Evolutionary conservation across 2,888 invertebrate genomes (phyloP), one percentile per base, ranked within the genome.

Genomic region (Caradrina kadenii): DNA sequence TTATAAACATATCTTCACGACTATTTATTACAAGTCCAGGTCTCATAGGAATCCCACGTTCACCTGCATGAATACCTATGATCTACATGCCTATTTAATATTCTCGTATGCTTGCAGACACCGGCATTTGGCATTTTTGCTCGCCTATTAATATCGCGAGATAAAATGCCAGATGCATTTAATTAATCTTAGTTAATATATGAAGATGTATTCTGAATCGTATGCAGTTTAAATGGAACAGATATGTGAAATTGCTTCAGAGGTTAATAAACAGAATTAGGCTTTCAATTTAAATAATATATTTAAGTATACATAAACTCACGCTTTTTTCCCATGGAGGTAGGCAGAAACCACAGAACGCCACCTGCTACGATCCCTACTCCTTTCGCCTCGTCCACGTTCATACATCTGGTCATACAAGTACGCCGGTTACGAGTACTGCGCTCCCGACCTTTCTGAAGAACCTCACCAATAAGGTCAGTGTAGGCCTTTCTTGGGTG

Each of bases 131-230:
- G 35, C 58, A 81, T 73, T 78, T 81, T 79, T 78, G 62, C 62
- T 62, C 56, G 31, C 5, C 81, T 81, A 79, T 77, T 70, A 67
- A 81, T 79, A 81, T 55, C 62, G 11, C 45, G 21, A 59, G 63
- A 78, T 71, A 78, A 78, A 80, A 69, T 74, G 59, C 59, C 82
- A 81, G 79, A 66, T 61, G 70, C 52, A 59, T 62, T 53, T 66
- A 66, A 81, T 78, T 74, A 81, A 55, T 79, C 66, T 64, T 45
- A n/a, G 17, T 39, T 67, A 55, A 56, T 56, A 55, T 70, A 60
- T 54, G 42, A 39, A 50, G 31, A 56, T 26, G 42, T 66, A 45
- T 72, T 65, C 31, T 50, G 19, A 60, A 45, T 53, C 21, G 13
- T n/a, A 15, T 48, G 10, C 69, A 21, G 49, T 61, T 15, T n/a